These are phyloP conservation scores for Echiichthys vipera DNA, from an alignment of 2,797 vertebrate genomes.

Conservation along the genomic window DNA sequence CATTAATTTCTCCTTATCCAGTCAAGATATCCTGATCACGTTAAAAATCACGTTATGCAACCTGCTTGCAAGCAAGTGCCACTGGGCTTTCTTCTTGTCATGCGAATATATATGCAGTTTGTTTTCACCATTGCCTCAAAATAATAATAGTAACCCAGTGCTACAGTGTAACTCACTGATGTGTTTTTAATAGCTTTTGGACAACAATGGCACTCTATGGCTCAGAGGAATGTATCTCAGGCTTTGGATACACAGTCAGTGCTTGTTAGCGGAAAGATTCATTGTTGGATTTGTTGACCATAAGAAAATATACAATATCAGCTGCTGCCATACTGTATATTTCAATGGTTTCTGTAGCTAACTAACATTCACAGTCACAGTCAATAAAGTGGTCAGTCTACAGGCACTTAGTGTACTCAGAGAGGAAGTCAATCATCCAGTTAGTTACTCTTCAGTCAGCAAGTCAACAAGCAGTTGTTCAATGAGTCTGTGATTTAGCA, in stretches of 20 bases:
- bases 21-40: no score
- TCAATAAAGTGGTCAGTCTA: background rate
- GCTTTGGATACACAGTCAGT: background rate
- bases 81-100: no score
- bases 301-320: background rate
- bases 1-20: no score
- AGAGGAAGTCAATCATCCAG: background rate
- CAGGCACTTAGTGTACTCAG: background rate
- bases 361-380: background rate
- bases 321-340: no score
- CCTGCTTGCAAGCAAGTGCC: no score
- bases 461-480: conserved; percentile 33
- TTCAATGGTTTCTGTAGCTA: no score
- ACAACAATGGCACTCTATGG: background rate
- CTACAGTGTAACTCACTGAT: conserved; percentile 1
- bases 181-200: conserved; percentile 23
- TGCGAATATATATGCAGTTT: no score
- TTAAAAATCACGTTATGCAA: no score
- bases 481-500: conserved; percentile 35
- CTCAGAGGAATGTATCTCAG: background rate
- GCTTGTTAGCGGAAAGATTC: background rate
- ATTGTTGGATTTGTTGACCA: background rate
- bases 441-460: conserved; percentile 5
- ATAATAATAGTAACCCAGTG: conserved; percentile 1
- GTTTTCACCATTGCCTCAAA: conserved; percentile 13